Conservation (phyloP, 2,888 invertebrate genomes). For the Epirrhoe tristata region DNA sequence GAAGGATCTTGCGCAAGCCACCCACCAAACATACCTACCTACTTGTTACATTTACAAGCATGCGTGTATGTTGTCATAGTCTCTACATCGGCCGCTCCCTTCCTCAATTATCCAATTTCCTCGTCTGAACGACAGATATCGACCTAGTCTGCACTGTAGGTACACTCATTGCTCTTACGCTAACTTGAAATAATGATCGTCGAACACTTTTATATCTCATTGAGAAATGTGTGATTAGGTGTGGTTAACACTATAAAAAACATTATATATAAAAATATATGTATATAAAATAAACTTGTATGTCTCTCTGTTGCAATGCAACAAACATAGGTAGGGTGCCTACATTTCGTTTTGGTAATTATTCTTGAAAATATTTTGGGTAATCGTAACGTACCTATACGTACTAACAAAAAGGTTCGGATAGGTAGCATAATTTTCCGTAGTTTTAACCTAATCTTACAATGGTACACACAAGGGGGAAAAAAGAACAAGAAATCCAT, state of each 20-base stretch:
- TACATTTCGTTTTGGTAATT: no score
- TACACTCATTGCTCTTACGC: slow-evolving; percentile 38
- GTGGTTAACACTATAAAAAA: background rate
- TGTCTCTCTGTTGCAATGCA: no score
- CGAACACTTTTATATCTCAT: slow-evolving; percentile 26
- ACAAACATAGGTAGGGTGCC: no score
- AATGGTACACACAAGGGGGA: no score
- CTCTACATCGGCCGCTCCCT: slow-evolving; percentile 65
- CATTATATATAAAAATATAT: no score
- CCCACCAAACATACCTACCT: background rate
- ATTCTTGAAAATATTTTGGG: no score
- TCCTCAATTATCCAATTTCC: slow-evolving; percentile 82
- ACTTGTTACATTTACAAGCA: slow-evolving; percentile 21
- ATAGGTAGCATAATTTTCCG: no score
- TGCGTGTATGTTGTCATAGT: slow-evolving; percentile 29
- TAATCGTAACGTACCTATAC: no score
- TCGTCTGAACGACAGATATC: slow-evolving; percentile 59
- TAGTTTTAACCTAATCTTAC: no score
- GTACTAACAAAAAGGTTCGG: no score
- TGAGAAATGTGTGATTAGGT: background rate
- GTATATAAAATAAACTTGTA: no score
- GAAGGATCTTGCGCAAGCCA: slow-evolving; percentile 5
- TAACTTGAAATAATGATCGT: slow-evolving; percentile 24
- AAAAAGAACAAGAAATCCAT: no score
- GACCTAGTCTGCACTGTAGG: slow-evolving; percentile 58